Base-by-base conservation (phyloP, 2,888 invertebrate genomes). In the Coelinius sp. region DNA sequence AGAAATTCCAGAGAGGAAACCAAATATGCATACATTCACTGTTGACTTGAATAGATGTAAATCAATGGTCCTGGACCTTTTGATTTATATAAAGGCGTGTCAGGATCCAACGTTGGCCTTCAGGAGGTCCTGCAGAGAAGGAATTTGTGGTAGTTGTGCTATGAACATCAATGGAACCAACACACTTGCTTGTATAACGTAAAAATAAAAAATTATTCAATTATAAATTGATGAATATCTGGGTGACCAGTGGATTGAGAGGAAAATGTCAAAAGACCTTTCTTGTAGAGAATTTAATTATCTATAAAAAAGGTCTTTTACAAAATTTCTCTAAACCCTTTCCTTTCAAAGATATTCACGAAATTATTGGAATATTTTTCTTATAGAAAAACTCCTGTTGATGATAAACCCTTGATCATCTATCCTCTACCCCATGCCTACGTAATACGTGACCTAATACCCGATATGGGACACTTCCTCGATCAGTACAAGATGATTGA, bases 371-470 rank as follows among this genome's bases (percentile, higher is more conserved):
- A 41, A n/a, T 1, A 41, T n/a, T 41, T 38, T 2, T 10, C 8
- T 76, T 70, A 35, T 56, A 81, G 81, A n/a, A 80, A 82, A 73
- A 75, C 77, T 22, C 66, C 69, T 56, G 68, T 49, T 14, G 74
- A 81, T 71, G 14, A 44, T n/a, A 90, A 90, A 81, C 89, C 90
- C 0, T 88, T 92, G 65, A 92, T 92, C 68, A 90, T 95, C 68
- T 92, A 94, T 82, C 95, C 95, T 0, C 85, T 95, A 53, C 95
- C 95, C 0, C 95, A 95, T 83, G 93, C 94, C 92, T 95, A 94
- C 84, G 93, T 95, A 2, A 90, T 94, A 63, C 92, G 94, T 83
- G 95, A 93, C 79, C 81, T 93, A 46, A 89, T 93, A 0, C 90
- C 92, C 0, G 95, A 95, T 83, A 92, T 95, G 92, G 91, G 90